Evolutionary conservation across 1,140 invertebrate species (phyloP), one percentile per base, ranked within the genome.

Genomic region (Oppia nitens): DNA sequence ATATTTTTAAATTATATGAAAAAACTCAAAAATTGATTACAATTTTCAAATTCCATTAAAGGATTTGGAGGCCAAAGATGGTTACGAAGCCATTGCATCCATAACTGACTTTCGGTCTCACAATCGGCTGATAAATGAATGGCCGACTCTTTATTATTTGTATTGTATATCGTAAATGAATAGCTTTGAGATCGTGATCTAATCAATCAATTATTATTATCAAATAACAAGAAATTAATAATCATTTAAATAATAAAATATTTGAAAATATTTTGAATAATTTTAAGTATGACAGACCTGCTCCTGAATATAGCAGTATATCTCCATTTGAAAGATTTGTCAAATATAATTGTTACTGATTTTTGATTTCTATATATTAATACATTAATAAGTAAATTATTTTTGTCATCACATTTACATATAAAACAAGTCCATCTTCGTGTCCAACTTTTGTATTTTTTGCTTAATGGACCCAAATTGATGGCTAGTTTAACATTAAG

Each of bases 61-160:
- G 61, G 59, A 40, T 55, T 60, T 0, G 60, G 59, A 2, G 64
- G 64, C 62, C 64, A 65, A 3, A 65, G 53, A 11, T 53, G 25
- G 0, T 53, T 51, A 20, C 64, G 55, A 3, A 64, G 50, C 21
- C 56, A 54, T 0, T 59, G 57, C 60, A 65, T 65, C 64, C 64
- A 65, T 20, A 59, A 55, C 28, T 65, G 62, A 24, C 53, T 53
- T 2, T 45, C 20, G 20, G 56, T 55, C 27, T 65, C 64, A 9
- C 56, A 58, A 12, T 55, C 56, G 3, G 51, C 63, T 12, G 62
- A 54, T 45, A 65, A 32, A 21, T 65, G 61, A 3, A 65, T 25
- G 0, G 62, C n/a, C 4, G 60, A n/a, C 25, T 57, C 51, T 17
- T 25, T 29, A 21, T 60, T 55, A n/a, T n/a, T n/a, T n/a, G n/a